Percentiles rank a stretch among this genome's conserved stretches.
Conservation (phyloP, 2,113 vertebrate genomes). For the Mesocricetus auratus region DNA sequence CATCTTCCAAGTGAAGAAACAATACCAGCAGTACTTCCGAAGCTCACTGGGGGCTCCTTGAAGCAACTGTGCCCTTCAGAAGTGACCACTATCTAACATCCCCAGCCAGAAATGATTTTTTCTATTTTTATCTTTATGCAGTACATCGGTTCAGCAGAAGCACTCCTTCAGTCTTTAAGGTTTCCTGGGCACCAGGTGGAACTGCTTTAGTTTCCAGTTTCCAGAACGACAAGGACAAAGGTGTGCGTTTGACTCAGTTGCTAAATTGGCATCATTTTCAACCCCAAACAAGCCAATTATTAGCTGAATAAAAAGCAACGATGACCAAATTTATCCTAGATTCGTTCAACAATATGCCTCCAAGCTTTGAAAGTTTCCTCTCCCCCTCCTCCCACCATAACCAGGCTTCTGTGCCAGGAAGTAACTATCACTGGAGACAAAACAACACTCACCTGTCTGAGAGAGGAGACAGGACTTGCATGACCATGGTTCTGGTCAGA, state of each 20-base stretch:
- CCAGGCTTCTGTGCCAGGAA: background rate
- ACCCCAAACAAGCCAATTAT: conserved; percentile 13
- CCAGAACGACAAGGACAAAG: background rate
- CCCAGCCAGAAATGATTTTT: conserved; percentile 7
- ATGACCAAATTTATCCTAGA: background rate
- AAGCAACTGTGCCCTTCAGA: background rate
- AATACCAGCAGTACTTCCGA: background rate
- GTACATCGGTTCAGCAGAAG: background rate
- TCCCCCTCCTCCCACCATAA: background rate
- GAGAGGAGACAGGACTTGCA: conserved; percentile 95
- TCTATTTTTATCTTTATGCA: background rate
- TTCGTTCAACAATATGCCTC: background rate
- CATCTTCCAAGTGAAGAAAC: conserved; percentile 31
- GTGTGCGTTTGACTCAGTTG: background rate
- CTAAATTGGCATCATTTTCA: conserved; percentile 26
- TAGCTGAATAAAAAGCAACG: conserved; percentile 14
- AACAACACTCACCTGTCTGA: conserved; percentile 89
- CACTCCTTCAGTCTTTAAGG: background rate
- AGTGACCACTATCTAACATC: background rate
- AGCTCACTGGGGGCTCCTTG: background rate
- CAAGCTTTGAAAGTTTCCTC: background rate
- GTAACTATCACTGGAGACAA: background rate
- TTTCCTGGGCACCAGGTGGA: background rate
- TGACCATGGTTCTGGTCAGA: conserved; percentile 96
- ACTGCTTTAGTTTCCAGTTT: conserved; percentile 19